Evolutionary conservation across 2,888 invertebrate species (phyloP).

Genomic region (Acleris laterana): DNA sequence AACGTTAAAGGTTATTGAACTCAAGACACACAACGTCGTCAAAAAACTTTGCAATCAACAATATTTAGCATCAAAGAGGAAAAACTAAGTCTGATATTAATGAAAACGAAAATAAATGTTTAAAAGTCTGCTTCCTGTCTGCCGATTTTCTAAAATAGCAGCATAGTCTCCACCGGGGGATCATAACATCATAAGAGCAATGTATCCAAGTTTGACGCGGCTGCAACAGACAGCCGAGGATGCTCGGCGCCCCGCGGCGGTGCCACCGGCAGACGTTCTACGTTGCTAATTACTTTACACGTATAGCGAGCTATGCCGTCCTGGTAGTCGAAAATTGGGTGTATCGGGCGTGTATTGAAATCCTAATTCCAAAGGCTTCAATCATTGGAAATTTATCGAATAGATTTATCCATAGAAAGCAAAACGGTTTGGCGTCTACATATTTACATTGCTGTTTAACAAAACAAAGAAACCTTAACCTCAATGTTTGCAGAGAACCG

Average conservation of each 20-base stretch:
- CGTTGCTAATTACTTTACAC: slow-evolving; percentile 31
- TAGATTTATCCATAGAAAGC: no score
- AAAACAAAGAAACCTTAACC: no score
- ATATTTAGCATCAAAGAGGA: no score
- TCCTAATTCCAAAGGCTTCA: no score
- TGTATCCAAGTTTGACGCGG: slow-evolving; percentile 33
- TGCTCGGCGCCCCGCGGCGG: slow-evolving; percentile 36
- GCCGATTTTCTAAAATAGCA: not conserved
- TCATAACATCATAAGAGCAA: slow-evolving; percentile 31
- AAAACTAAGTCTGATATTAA: not conserved
- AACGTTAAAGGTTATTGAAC: no score
- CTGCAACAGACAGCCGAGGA: slow-evolving; percentile 30
- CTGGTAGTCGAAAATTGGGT: slow-evolving; percentile 29
- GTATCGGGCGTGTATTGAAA: slow-evolving; percentile 4
- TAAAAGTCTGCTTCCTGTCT: not conserved
- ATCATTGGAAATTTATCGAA: no score
- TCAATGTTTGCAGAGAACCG: no score
- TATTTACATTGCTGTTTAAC: no score
- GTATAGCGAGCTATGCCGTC: slow-evolving; percentile 24
- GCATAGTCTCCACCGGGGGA: not conserved
- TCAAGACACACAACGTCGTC: no score
- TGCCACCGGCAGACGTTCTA: slow-evolving; percentile 37
- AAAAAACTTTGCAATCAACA: no score
- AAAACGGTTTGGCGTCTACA: no score
- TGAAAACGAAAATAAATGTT: not conserved